A percentile compares a stretch with the other conserved stretches of the same genome.
Conservation (phyloP, 2,797 vertebrate genomes). For the Thamnophis elegans region DNA sequence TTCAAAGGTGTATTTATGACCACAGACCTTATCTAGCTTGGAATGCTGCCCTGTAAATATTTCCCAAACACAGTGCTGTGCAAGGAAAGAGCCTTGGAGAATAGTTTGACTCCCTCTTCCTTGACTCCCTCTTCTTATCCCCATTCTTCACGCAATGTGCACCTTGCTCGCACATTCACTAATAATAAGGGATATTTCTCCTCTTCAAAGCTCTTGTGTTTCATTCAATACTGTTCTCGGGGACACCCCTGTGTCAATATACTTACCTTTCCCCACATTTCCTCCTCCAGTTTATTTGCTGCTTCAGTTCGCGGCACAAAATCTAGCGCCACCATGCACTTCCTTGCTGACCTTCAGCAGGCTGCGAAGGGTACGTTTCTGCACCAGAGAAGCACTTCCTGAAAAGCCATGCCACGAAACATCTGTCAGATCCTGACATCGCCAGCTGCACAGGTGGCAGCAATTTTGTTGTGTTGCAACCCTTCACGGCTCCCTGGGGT, state of each 20-base stretch:
- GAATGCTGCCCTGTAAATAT: too few relatives aligned
- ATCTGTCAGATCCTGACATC: fast-evolving
- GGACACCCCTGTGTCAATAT: too few relatives aligned
- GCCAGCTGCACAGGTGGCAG: constrained; percentile 34
- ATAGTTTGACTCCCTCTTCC: too few relatives aligned
- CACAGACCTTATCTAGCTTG: too few relatives aligned
- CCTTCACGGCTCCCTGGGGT: background rate
- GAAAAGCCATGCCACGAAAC: background rate
- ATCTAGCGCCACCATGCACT: background rate
- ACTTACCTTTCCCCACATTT: background rate
- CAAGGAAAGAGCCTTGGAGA: too few relatives aligned
- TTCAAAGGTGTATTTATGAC: too few relatives aligned
- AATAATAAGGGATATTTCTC: background rate
- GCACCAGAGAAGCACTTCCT: constrained; percentile 6
- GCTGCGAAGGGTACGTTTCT: background rate
- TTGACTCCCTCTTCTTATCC: background rate
- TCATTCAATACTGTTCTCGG: background rate
- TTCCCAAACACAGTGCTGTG: too few relatives aligned
- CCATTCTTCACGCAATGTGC: background rate
- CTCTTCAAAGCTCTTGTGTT: background rate
- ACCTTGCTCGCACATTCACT: background rate
- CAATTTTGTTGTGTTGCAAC: background rate
- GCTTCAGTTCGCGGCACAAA: background rate
- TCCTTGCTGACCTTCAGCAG: constrained; percentile 16
- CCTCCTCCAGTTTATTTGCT: background rate